Base-by-base conservation (phyloP, 2,797 vertebrate genomes). In the Falco cherrug region DNA sequence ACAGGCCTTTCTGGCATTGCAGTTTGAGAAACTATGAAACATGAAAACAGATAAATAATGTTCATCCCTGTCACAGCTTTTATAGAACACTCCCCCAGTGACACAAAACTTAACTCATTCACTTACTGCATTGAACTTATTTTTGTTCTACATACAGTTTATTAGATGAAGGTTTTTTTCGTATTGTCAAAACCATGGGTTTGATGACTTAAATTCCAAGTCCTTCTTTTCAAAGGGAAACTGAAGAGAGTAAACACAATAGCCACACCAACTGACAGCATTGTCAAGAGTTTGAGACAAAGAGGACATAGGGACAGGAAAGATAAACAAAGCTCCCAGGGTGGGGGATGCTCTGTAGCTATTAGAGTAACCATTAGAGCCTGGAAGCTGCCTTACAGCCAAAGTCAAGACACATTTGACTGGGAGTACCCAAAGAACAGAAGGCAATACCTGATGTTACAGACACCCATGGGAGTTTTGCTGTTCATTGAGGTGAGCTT, bases 161-260 rank as follows among this genome's bases (percentile, higher is more conserved):
- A 91, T 81, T 68, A 75, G 51, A 74, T 80, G 39, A 77, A 83
- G 19, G 31, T 57, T 87, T 90, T 92, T 87, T 90, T 92, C 64
- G 75, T 80, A 26, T 61, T 84, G 68, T 75, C 68, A 94, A 43
- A 92, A 78, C 70, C 41, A 59, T 48, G 22, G 0, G 12, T 92
- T 64, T 71, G 39, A 73, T 81, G 1, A 68, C 25, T 78, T 89
- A 78, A 91, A 91, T 61, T 85, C 33, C 53, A 78, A 83, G 26
- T 54, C n/a, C 16, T 71, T 65, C 45, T 80, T 89, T 91, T 76
- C 45, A 48, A 67, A 83, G 24, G 50, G 37, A 90, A 76, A 53
- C 64, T 80, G 60, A 89, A 70, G 11, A 74, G 8, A 69, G 6
- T 33, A 93, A 91, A 80, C 20, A 54, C 13, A 80, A 43, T 37